A percentile compares a stretch with the other conserved stretches of the same genome.
These are phyloP conservation scores for Agrochola macilenta DNA, from an alignment of 2,888 invertebrate genomes.

Conservation along the genomic window DNA sequence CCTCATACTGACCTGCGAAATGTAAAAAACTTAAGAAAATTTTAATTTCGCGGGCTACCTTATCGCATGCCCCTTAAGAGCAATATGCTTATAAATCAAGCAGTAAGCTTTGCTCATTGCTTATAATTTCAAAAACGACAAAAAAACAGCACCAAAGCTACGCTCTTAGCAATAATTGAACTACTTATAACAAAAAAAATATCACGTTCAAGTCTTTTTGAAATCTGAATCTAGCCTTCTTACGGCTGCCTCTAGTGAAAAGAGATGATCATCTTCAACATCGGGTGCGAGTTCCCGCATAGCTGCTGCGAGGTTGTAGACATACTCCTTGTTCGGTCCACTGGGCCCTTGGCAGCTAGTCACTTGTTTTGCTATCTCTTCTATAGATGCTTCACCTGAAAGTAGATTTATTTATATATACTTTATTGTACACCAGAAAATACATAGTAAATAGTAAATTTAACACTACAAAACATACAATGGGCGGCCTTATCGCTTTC, in stretches of 20 bases:
- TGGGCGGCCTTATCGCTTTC: too few relatives aligned
- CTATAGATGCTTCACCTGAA: slow-evolving; percentile 93
- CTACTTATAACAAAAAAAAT: slow-evolving; percentile 43
- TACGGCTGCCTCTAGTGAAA: slow-evolving; percentile 92
- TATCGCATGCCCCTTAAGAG: too few relatives aligned
- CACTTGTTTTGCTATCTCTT: slow-evolving; percentile 95
- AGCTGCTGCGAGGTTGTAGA: slow-evolving; percentile 95
- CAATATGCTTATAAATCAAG: slow-evolving; percentile 1
- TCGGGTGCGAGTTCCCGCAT: slow-evolving; percentile 94
- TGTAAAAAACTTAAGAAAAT: too few relatives aligned
- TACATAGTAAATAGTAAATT: too few relatives aligned
- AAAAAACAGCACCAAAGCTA: slow-evolving; percentile 24
- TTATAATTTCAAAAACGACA: slow-evolving; percentile 1
- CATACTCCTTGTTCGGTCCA: slow-evolving; percentile 97
- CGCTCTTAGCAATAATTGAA: slow-evolving; percentile 17
- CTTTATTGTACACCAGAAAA: too few relatives aligned
- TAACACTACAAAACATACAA: too few relatives aligned
- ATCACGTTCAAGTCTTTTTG: slow-evolving; percentile 49
- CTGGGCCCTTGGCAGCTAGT: slow-evolving; percentile 94
- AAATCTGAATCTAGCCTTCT: slow-evolving; percentile 71
- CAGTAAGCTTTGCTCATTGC: slow-evolving; percentile 5
- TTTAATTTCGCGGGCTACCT: too few relatives aligned
- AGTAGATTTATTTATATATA: too few relatives aligned
- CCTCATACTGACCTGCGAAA: too few relatives aligned
- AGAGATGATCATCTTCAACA: slow-evolving; percentile 94